These are phyloP conservation scores for Dendroctonus valens DNA, from an alignment of 1,140 invertebrate species.

Conservation along the genomic window DNA sequence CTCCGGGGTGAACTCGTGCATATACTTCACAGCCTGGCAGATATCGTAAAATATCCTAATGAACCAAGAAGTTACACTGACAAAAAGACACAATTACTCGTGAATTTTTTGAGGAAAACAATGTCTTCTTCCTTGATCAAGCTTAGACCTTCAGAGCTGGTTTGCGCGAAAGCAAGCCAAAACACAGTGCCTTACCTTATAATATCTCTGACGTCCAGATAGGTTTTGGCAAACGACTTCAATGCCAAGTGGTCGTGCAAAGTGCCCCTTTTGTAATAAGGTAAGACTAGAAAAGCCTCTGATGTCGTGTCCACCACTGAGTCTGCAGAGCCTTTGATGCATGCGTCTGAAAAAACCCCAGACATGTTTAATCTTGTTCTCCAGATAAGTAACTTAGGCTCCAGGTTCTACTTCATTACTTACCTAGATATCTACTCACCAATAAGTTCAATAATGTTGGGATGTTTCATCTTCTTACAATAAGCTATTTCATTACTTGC, in stretches of 20 bases:
- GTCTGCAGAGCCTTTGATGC: slow-evolving; percentile 61
- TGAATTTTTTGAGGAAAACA: too few relatives aligned
- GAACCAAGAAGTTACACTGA: too few relatives aligned
- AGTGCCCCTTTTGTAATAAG: slow-evolving; percentile 80
- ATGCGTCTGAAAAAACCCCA: slow-evolving; percentile 55
- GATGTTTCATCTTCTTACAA: slow-evolving; percentile 68
- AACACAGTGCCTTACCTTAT: slow-evolving; percentile 16
- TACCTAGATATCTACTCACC: slow-evolving; percentile 10
- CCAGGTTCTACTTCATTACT: background rate
- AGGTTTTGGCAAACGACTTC: slow-evolving; percentile 58
- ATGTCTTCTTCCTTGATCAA: too few relatives aligned
- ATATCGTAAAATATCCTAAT: slow-evolving; percentile 71
- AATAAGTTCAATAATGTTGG: slow-evolving; percentile 74
- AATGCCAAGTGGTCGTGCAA: slow-evolving; percentile 68
- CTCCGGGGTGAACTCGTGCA: slow-evolving; percentile 72
- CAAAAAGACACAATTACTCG: background rate
- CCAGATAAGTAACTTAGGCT: background rate
- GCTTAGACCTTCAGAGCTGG: too few relatives aligned
- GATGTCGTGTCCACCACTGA: slow-evolving; percentile 67
- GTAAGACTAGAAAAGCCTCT: slow-evolving; percentile 74
- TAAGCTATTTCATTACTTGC: slow-evolving; percentile 76
- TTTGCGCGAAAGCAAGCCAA: too few relatives aligned
- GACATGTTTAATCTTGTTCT: background rate
- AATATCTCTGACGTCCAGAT: slow-evolving; percentile 64
- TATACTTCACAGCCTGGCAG: slow-evolving; percentile 71